A percentile compares a stretch with the other conserved stretches of the same genome.
These are phyloP conservation scores for Psephotus haematonotus DNA, from an alignment of 2,113 vertebrate species.

Conservation along the genomic window DNA sequence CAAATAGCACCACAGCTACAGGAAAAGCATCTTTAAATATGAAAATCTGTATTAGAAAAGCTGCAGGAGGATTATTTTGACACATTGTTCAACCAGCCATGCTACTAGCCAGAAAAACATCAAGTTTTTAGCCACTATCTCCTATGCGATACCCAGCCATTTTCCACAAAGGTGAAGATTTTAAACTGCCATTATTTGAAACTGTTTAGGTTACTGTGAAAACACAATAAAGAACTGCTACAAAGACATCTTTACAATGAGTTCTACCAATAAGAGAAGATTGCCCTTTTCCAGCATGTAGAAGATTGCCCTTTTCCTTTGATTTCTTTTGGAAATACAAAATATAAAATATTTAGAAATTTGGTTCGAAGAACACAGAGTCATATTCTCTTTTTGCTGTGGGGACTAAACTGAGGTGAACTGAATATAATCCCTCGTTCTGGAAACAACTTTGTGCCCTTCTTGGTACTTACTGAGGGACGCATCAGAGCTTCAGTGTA, in stretches of 20 bases:
- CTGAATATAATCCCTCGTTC: background rate
- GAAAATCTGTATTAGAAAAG: slow-evolving; percentile 11
- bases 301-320: background rate
- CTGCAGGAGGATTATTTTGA: slow-evolving; percentile 33
- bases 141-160: background rate
- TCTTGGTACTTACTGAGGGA: background rate
- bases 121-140: slow-evolving; percentile 23
- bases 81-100: slow-evolving; percentile 14
- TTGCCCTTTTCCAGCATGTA: background rate
- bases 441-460: background rate
- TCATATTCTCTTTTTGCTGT: background rate
- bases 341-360: background rate
- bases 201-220: background rate
- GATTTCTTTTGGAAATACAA: background rate
- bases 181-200: background rate
- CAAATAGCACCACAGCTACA: slow-evolving; percentile 28
- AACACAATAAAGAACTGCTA: background rate
- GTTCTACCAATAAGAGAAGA: background rate
- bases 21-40: slow-evolving; percentile 18
- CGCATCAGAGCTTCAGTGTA: background rate
- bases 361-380: background rate
- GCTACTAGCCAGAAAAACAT: slow-evolving; percentile 2
- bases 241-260: background rate
- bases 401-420: background rate
- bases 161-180: slow-evolving; percentile 11